Evolutionary conservation across 2,888 invertebrate genomes (phyloP), one percentile per base, ranked within the genome.

Genomic region (Tenodera sinensis): DNA sequence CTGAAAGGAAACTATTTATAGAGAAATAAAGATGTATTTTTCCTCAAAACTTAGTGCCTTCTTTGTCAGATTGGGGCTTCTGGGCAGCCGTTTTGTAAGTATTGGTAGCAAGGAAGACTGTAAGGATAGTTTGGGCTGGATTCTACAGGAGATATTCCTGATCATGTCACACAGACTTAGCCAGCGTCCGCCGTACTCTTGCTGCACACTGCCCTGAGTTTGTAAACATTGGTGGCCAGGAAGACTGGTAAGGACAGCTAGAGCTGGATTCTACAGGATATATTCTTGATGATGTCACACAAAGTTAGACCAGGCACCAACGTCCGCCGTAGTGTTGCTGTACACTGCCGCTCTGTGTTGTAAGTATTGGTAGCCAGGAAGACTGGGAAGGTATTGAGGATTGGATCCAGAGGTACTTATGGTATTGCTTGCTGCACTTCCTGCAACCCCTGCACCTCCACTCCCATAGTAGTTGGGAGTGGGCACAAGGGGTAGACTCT

Each of bases 401-500:
- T 71, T 84, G 27, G 28, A 71, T 71, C 54, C 54, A 28, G 82
- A 4, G 28, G 83, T 54, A 54, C 84, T 83, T 83, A 88, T 54
- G 2, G 86, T 28, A 30, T 71, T 28, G 25, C 83, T 83, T 3
- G 47, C 82, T 7, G 42, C 27, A 20, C 20, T 71, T 71, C 54
- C 54, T 20, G 54, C 20, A 71, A 71, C 54, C 3, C 54, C 54
- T 25, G 54, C 2, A 71, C 20, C 25, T 7, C 87, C 84, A 3
- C 42, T 28, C 27, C 71, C 86, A 84, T 90, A 90, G 82, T 90
- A 90, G 84, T 83, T 83, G 25, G 88, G 83, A 25, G 90, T 83
- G 8, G 90, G 84, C 28, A 88, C 30, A 3, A 83, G 28, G 2
- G 89, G 88, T 28, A 87, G 83, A 28, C 30, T 54, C 54, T 88